Base-by-base conservation (phyloP, 2,113 vertebrate genomes). In the Anhinga anhinga region DNA sequence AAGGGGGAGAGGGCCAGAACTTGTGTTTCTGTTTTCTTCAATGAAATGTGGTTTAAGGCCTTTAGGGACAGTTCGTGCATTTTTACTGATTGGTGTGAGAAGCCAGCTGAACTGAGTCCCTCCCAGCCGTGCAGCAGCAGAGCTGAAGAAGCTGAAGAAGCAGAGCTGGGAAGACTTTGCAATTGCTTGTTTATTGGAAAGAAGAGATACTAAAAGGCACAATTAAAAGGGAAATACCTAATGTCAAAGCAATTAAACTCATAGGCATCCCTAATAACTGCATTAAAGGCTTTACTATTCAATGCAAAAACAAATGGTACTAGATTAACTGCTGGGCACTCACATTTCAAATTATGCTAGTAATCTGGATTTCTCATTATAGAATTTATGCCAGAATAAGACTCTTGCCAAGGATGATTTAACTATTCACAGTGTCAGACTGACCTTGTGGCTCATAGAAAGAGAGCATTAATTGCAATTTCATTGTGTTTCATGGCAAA, bases 341-440 rank as follows among this genome's bases (percentile, higher is more conserved):
- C 95, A 95, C 97, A 93, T 98, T 98, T 98, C 98, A 98, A 98
- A 98, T 97, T 98, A 98, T 98, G 98, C 97, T 98, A 96, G 96
- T 97, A 97, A 98, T 98, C 98, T 99, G 98, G 97, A 98, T 98
- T 99, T 98, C 98, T 98, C 98, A 98, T 99, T 98, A 99, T 36
- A 95, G 93, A 97, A 91, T 96, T 96, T 95, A 93, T 96, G 98
- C 98, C 98, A 99, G 98, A 97, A 97, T 88, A 94, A 95, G 42
- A 58, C 88, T 97, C 86, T 94, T 98, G 98, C 98, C 98, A 98
- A 97, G 93, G 96, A 97, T 98, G 97, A 98, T 98, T 99, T 99
- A 99, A 99, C 98, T 97, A 92, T 98, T 98, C 95, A 92, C 59
- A 96, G 96, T 97, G 95, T 98, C 96, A 97, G 86, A 92, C 83